These are phyloP conservation scores for Atherix ibis DNA, from an alignment of 2,888 invertebrate genomes.

Conservation along the genomic window DNA sequence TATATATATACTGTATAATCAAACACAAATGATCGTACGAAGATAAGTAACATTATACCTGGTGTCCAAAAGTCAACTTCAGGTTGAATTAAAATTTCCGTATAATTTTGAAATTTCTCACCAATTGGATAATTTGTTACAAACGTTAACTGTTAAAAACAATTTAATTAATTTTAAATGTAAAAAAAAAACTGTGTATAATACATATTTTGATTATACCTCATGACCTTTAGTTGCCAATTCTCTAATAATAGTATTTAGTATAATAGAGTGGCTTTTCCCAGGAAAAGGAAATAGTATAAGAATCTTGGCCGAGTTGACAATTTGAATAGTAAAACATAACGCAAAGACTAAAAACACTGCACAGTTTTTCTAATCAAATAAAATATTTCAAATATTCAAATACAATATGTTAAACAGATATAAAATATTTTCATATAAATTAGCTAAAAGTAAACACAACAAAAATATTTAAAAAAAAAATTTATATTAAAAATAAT, in stretches of 20 bases:
- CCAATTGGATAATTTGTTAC: constrained; percentile 20
- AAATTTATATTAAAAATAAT: too few relatives aligned
- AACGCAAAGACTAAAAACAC: too few relatives aligned
- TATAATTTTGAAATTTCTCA: constrained; percentile 23
- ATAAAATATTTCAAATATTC: too few relatives aligned
- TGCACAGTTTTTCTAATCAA: too few relatives aligned
- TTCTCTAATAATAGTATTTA: constrained; percentile 29
- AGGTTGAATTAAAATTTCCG: constrained; percentile 27
- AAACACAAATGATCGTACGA: too few relatives aligned
- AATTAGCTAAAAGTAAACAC: too few relatives aligned
- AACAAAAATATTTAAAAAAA: too few relatives aligned
- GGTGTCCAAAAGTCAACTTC: constrained; percentile 25
- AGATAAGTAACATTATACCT: too few relatives aligned
- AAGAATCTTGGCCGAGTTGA: constrained; percentile 27
- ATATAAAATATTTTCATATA: too few relatives aligned
- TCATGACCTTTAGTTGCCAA: constrained; percentile 34
- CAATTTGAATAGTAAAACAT: constrained; percentile 2
- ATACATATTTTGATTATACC: constrained; percentile 14
- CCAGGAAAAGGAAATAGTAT: constrained; percentile 32
- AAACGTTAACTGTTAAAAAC: constrained; percentile 18
- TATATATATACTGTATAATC: too few relatives aligned
- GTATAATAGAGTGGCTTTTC: constrained; percentile 36
- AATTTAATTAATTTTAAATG: not conserved
- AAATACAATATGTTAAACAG: too few relatives aligned
- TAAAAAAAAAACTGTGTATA: not conserved